Base-by-base conservation (phyloP, 2,113 vertebrate species). In the Lates calcarifer region DNA sequence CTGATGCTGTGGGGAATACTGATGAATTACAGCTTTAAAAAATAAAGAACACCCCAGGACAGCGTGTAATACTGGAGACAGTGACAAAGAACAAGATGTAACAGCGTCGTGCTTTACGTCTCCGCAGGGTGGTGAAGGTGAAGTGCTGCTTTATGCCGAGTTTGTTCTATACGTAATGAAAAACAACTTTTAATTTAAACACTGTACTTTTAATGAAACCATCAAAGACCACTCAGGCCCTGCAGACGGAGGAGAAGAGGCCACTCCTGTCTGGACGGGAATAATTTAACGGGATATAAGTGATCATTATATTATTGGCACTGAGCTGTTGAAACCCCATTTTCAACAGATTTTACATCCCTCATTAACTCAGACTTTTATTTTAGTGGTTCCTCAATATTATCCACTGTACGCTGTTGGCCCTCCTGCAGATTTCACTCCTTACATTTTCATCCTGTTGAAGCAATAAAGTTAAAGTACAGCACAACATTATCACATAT, bases 291-390 rank as follows among this genome's bases (percentile, higher is more conserved):
- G 73, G 45, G 2, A 61, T 53, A 6, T 33, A 79, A 74, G 64
- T 69, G 70, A 74, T 77, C 62, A n/a, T 73, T 79, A 67, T 37
- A 45, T 87, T 66, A 55, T 68, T 51, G 31, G 41, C 51, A 26
- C 49, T 57, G 8, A 60, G 47, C 56, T 60, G 26, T 15, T 43
- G 45, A 53, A 66, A 41, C 71, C 11, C 49, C 31, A 18, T 31
- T 43, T 49, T 63, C 35, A 35, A 45, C 20, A 53, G n/a, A 67
- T 58, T 75, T 57, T 56, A 76, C 45, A 56, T 24, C 61, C 24
- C 41, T 83, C 33, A n/a, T 83, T 37, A 51, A 67, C 15, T 47
- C 51, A 5, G 35, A 31, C 20, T 62, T 72, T 76, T 64, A 65
- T 60, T 43, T 73, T 37, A 60, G 29, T 26, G 57, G 31, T 47